These are phyloP conservation scores for Poeciliopsis prolifica DNA, from an alignment of 2,113 vertebrate species.

Conservation along the genomic window DNA sequence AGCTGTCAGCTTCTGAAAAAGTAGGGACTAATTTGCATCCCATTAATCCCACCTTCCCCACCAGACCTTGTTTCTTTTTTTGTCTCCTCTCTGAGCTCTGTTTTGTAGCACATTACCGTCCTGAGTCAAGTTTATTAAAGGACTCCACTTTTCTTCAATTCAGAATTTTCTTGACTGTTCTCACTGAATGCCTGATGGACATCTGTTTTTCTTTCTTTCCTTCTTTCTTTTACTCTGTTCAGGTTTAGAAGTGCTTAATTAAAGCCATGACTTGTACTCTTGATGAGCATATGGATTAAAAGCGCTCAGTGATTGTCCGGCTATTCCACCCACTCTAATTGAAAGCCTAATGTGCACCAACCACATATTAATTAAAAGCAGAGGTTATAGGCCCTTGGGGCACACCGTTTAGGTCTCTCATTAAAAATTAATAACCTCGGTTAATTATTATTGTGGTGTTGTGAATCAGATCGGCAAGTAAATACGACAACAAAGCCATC, in stretches of 20 bases:
- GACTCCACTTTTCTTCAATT: slow-evolving; percentile 54
- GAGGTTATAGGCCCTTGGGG: slow-evolving; percentile 81
- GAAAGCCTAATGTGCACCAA: slow-evolving; percentile 81
- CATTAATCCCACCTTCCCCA: slow-evolving; percentile 62
- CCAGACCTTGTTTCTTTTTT: slow-evolving; percentile 39
- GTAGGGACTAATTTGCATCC: slow-evolving; percentile 74
- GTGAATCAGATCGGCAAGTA: slow-evolving; percentile 74
- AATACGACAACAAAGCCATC: slow-evolving; percentile 71
- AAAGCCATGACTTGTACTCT: slow-evolving; percentile 76
- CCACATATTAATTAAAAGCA: slow-evolving; percentile 83
- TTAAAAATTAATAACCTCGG: slow-evolving; percentile 84
- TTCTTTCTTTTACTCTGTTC: slow-evolving; percentile 11
- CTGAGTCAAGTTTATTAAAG: slow-evolving; percentile 73
- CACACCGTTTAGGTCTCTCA: slow-evolving; percentile 79
- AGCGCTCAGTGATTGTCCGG: slow-evolving; percentile 72
- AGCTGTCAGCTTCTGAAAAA: slow-evolving; percentile 69
- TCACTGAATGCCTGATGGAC: slow-evolving; percentile 70
- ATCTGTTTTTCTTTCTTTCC: slow-evolving; percentile 30
- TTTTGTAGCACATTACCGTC: slow-evolving; percentile 56
- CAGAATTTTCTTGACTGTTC: slow-evolving; percentile 40
- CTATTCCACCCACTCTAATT: slow-evolving; percentile 79
- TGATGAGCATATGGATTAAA: slow-evolving; percentile 83
- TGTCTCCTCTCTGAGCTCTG: slow-evolving; percentile 31
- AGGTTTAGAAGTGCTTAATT: slow-evolving; percentile 76
- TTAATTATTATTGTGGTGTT: slow-evolving; percentile 82